A percentile compares a stretch with the other conserved stretches of the same genome.
Evolutionary conservation across 2,113 vertebrate species (phyloP).

Genomic region (Ctenomys sociabilis): DNA sequence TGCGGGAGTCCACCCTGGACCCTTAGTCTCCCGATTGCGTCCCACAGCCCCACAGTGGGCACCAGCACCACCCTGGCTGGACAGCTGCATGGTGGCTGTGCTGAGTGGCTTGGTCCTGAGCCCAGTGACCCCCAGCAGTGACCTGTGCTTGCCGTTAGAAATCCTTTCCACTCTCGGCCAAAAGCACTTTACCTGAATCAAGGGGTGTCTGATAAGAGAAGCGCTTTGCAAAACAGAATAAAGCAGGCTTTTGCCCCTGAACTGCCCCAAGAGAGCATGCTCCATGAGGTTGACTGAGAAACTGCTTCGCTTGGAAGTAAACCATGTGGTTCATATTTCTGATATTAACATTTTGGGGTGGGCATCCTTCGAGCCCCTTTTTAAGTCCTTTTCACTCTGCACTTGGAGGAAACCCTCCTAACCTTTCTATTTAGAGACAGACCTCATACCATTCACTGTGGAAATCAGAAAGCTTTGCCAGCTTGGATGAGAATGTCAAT

Average conservation of each 20-base stretch:
- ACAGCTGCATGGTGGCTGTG: neutral
- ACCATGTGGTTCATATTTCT: fast-evolving
- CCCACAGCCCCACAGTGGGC: neutral
- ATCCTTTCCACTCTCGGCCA: neutral
- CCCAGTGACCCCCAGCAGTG: fast-evolving
- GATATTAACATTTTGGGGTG: neutral
- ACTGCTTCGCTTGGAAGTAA: fast-evolving
- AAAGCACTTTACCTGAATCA: neutral
- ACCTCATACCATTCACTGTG: conserved; percentile 70
- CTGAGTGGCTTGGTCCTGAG: neutral
- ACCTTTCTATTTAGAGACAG: conserved; percentile 55
- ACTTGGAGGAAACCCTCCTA: conserved; percentile 52
- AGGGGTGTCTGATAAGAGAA: neutral
- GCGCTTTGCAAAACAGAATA: neutral
- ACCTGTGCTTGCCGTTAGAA: neutral
- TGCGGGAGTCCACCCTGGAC: neutral
- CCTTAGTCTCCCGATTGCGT: neutral
- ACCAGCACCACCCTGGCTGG: neutral
- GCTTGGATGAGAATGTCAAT: conserved; percentile 83
- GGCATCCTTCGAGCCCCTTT: neutral
- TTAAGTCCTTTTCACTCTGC: neutral
- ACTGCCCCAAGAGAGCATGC: fast-evolving
- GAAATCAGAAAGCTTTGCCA: conserved; percentile 79
- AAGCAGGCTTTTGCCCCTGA: neutral
- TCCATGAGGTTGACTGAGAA: fast-evolving